Evolutionary conservation across 2,888 invertebrate genomes (phyloP).

Genomic region (Mythimna albipuncta): DNA sequence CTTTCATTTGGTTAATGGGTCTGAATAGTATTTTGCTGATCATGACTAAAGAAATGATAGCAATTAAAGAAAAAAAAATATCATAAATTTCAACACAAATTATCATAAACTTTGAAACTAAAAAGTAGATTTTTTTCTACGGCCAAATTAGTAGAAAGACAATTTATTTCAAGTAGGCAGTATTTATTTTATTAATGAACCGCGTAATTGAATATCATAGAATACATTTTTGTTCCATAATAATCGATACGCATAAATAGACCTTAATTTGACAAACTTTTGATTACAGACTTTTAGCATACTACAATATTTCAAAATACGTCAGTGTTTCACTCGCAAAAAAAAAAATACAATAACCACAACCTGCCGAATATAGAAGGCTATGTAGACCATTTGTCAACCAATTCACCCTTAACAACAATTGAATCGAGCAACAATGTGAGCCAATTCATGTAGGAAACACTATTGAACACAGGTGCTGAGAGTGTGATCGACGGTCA

Average conservation of each 20-base stretch:
- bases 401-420: conserved; percentile 29
- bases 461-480: conserved; percentile 42
- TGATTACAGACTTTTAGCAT: not conserved
- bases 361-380: not conserved
- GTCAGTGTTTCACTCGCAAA: not conserved
- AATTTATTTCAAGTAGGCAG: not conserved
- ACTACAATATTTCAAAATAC: not conserved
- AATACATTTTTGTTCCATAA: not conserved
- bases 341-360: not conserved
- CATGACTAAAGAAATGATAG: not conserved
- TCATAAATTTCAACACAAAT: not conserved
- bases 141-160: not conserved
- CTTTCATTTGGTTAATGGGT: not conserved
- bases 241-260: not conserved
- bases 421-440: conserved; percentile 44
- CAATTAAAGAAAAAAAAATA: not conserved
- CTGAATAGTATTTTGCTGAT: not conserved
- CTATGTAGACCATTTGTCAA: conserved; percentile 21
- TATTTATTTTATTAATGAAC: not conserved
- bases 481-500: conserved; percentile 41
- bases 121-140: not conserved
- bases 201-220: not conserved
- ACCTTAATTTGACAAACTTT: conserved; percentile 8
- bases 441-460: conserved; percentile 41
- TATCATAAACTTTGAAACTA: not conserved